phyloP scores from a whole-genome alignment of 2,113 vertebrate genomes.

The Cyprinodon tularosa region DNA sequence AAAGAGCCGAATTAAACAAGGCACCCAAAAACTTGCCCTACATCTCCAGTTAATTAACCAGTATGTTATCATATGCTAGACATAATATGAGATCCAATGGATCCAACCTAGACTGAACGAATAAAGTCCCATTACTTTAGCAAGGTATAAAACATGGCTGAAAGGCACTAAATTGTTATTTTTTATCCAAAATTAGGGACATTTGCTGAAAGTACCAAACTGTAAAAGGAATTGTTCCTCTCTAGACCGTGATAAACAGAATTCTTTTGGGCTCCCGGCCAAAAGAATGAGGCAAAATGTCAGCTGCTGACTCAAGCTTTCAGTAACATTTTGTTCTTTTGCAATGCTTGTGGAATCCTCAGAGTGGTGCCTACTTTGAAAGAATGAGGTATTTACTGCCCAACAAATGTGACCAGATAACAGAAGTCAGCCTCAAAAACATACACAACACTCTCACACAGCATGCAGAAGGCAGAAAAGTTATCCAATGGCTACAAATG shows the following conservation, averaged over 20 bases:
- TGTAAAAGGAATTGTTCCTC: background rate
- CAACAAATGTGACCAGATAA: constrained; percentile 46
- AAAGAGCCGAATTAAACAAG: too few species aligned
- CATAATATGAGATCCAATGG: background rate
- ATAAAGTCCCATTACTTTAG: background rate
- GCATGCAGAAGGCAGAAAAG: background rate
- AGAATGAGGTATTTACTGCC: constrained; percentile 31
- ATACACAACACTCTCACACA: background rate
- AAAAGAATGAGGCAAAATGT: constrained; percentile 8
- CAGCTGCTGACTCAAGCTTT: background rate
- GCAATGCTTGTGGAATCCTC: constrained; percentile 6
- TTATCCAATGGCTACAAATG: background rate
- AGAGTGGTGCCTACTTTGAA: constrained; percentile 16
- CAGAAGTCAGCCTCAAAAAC: constrained; percentile 14
- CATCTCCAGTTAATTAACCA: background rate
- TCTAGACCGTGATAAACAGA: background rate
- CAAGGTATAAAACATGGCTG: background rate
- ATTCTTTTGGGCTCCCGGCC: background rate
- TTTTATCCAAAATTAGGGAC: background rate
- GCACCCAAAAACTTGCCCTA: too few species aligned
- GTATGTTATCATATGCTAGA: background rate
- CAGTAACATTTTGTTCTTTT: constrained; percentile 13
- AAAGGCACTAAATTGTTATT: background rate
- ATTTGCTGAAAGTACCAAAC: background rate
- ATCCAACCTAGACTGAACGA: background rate